phyloP scores from a whole-genome alignment of 2,888 invertebrate genomes.

The Philaethria dido region DNA sequence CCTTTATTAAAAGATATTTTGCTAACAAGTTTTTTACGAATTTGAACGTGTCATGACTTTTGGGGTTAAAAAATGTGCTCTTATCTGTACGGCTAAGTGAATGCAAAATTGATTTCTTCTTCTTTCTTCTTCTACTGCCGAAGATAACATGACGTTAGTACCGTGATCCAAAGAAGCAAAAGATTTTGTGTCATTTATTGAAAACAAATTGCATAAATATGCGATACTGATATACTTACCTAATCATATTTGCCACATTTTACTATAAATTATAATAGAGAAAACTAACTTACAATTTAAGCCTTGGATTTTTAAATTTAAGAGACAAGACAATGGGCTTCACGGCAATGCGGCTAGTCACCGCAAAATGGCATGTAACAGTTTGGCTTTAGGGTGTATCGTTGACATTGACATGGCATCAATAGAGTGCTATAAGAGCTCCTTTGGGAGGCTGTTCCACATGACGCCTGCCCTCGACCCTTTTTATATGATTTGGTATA shows the following conservation, averaged over 20 bases:
- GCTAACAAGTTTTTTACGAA: too few species aligned
- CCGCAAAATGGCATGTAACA: conserved; percentile 40
- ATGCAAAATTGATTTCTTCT: too few species aligned
- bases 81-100: too few species aligned
- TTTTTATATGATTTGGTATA: conserved; percentile 52
- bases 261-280: not conserved
- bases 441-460: conserved; percentile 62
- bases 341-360: conserved; percentile 19
- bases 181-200: too few species aligned
- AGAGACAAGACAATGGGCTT: conserved; percentile 31
- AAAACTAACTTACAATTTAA: conserved; percentile 27
- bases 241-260: not conserved
- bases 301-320: conserved; percentile 29
- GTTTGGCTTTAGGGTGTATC: conserved; percentile 50
- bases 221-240: too few species aligned
- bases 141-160: too few species aligned
- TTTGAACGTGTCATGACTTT: too few species aligned
- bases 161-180: too few species aligned
- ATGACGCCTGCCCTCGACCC: conserved; percentile 65
- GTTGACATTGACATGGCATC: conserved; percentile 44
- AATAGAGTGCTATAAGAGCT: conserved; percentile 61
- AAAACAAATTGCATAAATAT: not conserved
- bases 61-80: too few species aligned
- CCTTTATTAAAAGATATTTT: too few species aligned
- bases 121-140: too few species aligned